Evolutionary conservation across 2,113 vertebrate genomes (phyloP).

Genomic region (Neotoma lepida): DNA sequence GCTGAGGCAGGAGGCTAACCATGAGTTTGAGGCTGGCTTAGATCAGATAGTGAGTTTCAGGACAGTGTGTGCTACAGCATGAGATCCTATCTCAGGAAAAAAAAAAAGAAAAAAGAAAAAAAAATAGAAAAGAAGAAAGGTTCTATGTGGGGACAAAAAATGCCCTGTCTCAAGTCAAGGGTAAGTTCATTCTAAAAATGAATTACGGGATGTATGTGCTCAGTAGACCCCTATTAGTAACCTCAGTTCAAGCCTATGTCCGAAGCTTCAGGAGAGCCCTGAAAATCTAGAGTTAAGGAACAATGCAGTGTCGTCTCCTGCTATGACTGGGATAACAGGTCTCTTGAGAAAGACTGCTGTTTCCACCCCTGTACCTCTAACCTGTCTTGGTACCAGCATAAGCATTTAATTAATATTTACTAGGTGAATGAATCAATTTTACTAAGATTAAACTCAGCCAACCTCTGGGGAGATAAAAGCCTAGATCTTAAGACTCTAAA

Average conservation of each 20-base stretch:
- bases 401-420: background rate
- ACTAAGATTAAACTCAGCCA: constrained; percentile 14
- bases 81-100: background rate
- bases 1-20: background rate
- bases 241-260: background rate
- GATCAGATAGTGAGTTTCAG: background rate
- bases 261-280: background rate
- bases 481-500: background rate
- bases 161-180: background rate
- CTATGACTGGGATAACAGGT: background rate
- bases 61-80: background rate
- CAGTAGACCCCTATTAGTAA: background rate
- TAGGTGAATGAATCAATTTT: background rate
- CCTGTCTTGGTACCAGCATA: background rate
- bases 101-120: background rate
- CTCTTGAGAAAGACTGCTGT: background rate
- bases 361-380: background rate
- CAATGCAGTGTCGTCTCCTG: background rate
- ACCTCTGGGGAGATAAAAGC: background rate
- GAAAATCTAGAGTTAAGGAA: background rate
- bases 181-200: background rate
- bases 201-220: background rate
- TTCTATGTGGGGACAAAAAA: background rate
- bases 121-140: background rate
- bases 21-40: background rate